A percentile compares a stretch with the other conserved stretches of the same genome.
Conservation (phyloP, 2,888 invertebrate genomes). For the Sinodicranocentrus sp. region DNA sequence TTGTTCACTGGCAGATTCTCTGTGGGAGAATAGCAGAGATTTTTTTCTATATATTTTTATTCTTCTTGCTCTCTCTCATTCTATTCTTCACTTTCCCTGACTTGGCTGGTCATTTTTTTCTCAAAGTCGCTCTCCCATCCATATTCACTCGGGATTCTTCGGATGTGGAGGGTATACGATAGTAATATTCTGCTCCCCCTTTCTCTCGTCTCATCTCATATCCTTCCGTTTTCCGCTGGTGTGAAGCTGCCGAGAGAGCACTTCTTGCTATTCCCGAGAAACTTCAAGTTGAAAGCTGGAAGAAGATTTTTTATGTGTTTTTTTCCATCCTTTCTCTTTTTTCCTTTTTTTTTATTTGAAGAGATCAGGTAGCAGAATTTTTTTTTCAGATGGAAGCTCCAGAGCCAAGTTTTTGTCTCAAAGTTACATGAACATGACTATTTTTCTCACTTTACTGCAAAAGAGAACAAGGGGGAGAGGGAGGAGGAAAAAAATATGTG, state of each 20-base stretch:
- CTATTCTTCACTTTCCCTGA: too few species aligned
- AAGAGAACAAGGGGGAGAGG: not conserved
- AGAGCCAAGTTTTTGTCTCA: not conserved
- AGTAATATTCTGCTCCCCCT: not conserved
- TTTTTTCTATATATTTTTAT: not conserved
- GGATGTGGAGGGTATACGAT: too few species aligned
- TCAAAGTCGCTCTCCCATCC: not conserved
- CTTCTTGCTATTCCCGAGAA: not conserved
- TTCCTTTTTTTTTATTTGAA: too few species aligned
- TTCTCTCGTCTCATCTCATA: not conserved
- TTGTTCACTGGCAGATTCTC: not conserved
- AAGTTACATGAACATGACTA: slow-evolving; percentile 8
- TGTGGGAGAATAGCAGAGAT: not conserved
- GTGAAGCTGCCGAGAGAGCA: slow-evolving; percentile 5
- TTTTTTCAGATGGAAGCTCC: too few species aligned
- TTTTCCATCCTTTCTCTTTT: not conserved
- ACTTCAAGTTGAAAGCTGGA: too few species aligned
- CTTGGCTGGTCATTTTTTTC: slow-evolving; percentile 5
- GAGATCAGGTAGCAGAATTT: slow-evolving; percentile 1
- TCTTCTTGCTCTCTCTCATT: too few species aligned
- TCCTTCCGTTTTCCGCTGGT: not conserved
- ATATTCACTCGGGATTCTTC: not conserved
- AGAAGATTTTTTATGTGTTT: too few species aligned
- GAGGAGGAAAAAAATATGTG: not conserved
- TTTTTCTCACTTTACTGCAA: not conserved